Percentiles rank a stretch among this genome's conserved stretches.
phyloP scores from a whole-genome alignment of 2,113 vertebrate species.

The Prionailurus viverrinus region DNA sequence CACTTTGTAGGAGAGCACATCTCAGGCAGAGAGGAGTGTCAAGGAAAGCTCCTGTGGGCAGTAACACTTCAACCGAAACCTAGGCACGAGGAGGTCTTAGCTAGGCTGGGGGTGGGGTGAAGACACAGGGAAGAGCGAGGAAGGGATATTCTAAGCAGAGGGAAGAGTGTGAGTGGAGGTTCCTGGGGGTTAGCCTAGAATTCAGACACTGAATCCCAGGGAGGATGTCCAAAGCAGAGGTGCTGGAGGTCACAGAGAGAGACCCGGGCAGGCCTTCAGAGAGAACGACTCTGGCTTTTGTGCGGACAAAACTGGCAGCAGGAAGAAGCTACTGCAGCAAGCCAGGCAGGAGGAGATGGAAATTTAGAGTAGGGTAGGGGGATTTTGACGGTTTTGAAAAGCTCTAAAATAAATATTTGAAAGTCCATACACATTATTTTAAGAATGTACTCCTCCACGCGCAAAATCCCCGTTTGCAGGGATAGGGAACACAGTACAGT shows the following conservation, averaged over 20 bases:
- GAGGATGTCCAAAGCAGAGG: background rate
- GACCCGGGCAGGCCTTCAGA: background rate
- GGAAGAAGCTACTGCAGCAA: background rate
- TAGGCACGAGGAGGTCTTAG: background rate
- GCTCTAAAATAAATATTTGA: conserved; percentile 8
- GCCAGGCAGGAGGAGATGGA: background rate
- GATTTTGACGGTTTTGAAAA: background rate
- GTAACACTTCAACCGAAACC: background rate
- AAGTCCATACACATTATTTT: background rate
- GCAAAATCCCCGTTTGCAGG: background rate
- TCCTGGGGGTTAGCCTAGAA: background rate
- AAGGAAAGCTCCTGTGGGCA: background rate
- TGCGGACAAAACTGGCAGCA: background rate
- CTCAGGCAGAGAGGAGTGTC: background rate
- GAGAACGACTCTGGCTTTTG: background rate
- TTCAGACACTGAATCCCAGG: too few relatives aligned
- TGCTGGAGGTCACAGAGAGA: background rate
- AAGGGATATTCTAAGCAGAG: background rate
- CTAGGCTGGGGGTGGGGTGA: background rate
- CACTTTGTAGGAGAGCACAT: background rate
- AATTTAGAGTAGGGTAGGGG: background rate
- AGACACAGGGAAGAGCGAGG: fast-evolving
- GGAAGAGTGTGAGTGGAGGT: fast-evolving
- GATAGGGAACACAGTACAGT: background rate
- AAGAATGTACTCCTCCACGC: background rate